Conservation (phyloP, 2,888 invertebrate species). For the Antheraea assamensis region DNA sequence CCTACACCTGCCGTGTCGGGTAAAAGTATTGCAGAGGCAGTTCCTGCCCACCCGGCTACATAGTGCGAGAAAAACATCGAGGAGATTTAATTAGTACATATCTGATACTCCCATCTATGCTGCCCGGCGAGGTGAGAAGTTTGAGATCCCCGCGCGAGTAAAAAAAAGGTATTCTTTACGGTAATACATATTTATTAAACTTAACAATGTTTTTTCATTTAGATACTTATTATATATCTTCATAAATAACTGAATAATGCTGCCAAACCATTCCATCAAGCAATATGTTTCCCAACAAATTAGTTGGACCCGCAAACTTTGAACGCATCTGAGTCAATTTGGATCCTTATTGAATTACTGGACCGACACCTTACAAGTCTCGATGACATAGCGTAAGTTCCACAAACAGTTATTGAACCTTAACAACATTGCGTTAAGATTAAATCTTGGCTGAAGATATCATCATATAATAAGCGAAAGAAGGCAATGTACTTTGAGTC, state of each 20-base stretch:
- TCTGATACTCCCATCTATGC: no score
- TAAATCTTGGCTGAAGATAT: conserved; percentile 23
- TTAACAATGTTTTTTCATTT: background rate
- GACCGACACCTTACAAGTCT: conserved; percentile 67
- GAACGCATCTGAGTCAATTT: conserved; percentile 76
- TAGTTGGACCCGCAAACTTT: conserved; percentile 66
- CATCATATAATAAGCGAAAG: background rate
- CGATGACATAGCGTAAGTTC: conserved; percentile 17
- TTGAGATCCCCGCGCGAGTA: no score
- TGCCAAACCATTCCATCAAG: conserved; percentile 49
- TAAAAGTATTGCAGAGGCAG: no score
- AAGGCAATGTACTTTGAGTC: conserved; percentile 25
- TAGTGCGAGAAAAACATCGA: no score
- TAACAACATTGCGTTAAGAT: conserved; percentile 18
- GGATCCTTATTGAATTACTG: conserved; percentile 78
- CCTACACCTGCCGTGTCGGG: no score
- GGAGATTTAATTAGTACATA: no score
- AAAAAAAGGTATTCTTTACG: background rate
- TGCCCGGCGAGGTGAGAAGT: no score
- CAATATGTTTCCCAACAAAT: conserved; percentile 77
- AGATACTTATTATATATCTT: background rate
- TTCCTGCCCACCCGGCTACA: no score
- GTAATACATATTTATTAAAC: background rate
- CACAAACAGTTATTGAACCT: conserved; percentile 29
- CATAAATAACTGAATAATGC: conserved; percentile 22